Evolutionary conservation across 1,140 invertebrate species (phyloP), one percentile per base, ranked within the genome.

Genomic region (Drosophila tsacasi): DNA sequence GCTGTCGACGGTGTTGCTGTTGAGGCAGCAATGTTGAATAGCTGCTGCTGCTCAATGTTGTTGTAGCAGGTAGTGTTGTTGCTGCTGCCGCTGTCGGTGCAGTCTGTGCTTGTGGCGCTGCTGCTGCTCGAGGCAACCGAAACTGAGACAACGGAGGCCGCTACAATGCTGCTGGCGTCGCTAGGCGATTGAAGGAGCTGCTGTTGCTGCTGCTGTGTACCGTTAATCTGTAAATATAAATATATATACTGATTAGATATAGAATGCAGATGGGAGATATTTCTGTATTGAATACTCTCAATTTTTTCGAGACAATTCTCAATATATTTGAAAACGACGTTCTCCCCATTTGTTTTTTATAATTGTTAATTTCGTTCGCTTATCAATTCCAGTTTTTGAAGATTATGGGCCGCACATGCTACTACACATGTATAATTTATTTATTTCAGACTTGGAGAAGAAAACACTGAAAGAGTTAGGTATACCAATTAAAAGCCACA

Each of bases 161-260:
- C 65, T 72, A 84, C 80, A 66, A 79, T 73, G 54, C 72, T 65
- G 47, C 82, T 89, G 39, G 78, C 84, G 19, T 65, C 85, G 65
- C 73, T 84, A 55, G 85, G 78, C 60, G 78, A 55, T 73, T 66
- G 68, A 32, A 73, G 63, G 23, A 79, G 82, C 46, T 89, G 91
- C 68, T 92, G 91, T 15, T 52, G 91, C 9, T 52, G 82, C 49
- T 89, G 91, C 63, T 92, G 91, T 77, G 84, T 80, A 79, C 90
- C 82, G 92, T 93, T 93, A 73, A 79, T 93, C 92, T 93, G 77
- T 32, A 58, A 30, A 25, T 27, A 64, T 10, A 65, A n/a, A 80
- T 19, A 35, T 25, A 61, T 65, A 25, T 5, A 46, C 6, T 17
- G 19, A 57, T 57, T n/a, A 25, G 47, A 67, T 55, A n/a, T 27